Evolutionary conservation across 2,113 vertebrate species (phyloP), one percentile per base, ranked within the genome.

Genomic region (Mystacornis crossleyi): DNA sequence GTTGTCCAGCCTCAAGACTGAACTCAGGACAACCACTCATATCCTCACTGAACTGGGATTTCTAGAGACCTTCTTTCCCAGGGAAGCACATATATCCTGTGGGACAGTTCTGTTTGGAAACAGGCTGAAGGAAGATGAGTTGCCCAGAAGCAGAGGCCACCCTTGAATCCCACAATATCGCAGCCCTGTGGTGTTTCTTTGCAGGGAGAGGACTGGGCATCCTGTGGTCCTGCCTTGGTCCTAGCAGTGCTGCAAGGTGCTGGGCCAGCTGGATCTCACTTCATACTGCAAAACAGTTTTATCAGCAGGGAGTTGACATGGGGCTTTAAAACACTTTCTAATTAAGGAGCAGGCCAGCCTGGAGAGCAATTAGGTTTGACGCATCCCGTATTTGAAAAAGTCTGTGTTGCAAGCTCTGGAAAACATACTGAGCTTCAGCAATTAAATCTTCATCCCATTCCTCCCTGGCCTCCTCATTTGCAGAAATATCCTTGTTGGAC

Each of bases 351-450:
- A n/a, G 83, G 61, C 55, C 78, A 93, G 93, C 82, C 90, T 94
- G 84, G 95, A 97, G 90, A 97, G 95, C 96, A 98, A 97, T 98
- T 98, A 97, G 58, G 65, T 94, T 91, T 96, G 89, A 98, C 82
- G 20, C 88, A 87, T 93, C 94, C 95, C 9, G 0, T 77, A 65
- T 93, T 96, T 94, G 92, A 89, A 84, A 64, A 93, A 72, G 79
- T 20, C 91, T 75, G 38, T 11, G 33, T 83, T 97, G 72, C 84
- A 95, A 94, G 67, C 73, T 94, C 81, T 91, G 91, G 80, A 96
- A 97, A 95, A 78, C 24, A 51, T 80, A 78, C 71, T 58, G 42
- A 93, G 66, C 85, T 89, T 72, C 74, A 79, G 78, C 87, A 96
- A 95, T 96, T 97, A 96, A 96, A 92, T 77, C 66, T 85, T 79